These are phyloP conservation scores for Cremastinae sp. DNA, from an alignment of 2,888 invertebrate genomes.

Conservation along the genomic window DNA sequence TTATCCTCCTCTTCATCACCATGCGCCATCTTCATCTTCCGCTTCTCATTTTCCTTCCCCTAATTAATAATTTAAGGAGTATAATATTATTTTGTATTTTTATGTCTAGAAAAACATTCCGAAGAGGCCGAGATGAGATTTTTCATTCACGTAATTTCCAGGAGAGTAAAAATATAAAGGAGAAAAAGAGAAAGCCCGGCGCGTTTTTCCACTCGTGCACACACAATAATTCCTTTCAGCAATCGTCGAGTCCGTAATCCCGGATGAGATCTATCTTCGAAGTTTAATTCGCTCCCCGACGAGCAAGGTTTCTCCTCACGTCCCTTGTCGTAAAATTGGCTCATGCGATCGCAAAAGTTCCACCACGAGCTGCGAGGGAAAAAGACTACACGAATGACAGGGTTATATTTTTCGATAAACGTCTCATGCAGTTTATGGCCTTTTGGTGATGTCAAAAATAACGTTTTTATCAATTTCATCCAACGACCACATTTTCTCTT, in stretches of 20 bases:
- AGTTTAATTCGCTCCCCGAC: conserved; percentile 36
- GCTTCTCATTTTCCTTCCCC: conserved; percentile 14
- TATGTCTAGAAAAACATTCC: neutral
- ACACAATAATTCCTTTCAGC: conserved; percentile 20
- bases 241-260: conserved; percentile 36
- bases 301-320: conserved; percentile 4
- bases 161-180: neutral
- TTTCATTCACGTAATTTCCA: conserved; percentile 20
- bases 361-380: neutral
- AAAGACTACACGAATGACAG: neutral
- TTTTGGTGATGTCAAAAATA: no score
- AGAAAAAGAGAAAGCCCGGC: neutral
- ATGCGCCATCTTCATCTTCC: neutral
- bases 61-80: conserved; percentile 31
- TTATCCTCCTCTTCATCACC: neutral
- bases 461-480: no score
- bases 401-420: neutral
- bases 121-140: conserved; percentile 9
- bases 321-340: conserved; percentile 27
- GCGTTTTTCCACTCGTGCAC: neutral
- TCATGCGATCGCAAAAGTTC: conserved; percentile 15
- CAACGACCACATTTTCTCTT: no score
- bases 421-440: no score
- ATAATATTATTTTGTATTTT: conserved; percentile 24
- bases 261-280: conserved; percentile 44